phyloP scores from a whole-genome alignment of 2,888 invertebrate species.

The Leptothorax acervorum region DNA sequence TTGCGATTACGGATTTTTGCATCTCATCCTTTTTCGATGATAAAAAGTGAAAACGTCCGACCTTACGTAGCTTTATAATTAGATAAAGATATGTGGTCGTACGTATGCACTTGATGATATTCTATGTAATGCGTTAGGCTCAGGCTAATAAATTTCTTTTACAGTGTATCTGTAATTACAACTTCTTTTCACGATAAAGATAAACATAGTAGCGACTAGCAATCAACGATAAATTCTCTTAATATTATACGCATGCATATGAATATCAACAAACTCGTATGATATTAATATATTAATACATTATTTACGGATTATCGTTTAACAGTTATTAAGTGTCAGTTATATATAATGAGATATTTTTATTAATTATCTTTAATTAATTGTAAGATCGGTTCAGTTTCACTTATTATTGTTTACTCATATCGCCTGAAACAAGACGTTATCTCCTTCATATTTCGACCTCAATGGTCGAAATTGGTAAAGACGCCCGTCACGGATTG shows the following conservation, averaged over 20 bases:
- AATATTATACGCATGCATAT: neutral
- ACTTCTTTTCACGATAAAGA: constrained; percentile 3
- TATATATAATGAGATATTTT: neutral
- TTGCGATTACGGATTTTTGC: neutral
- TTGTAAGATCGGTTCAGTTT: too few species aligned
- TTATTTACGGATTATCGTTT: constrained; percentile 8
- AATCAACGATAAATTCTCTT: neutral
- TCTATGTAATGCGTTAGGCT: neutral
- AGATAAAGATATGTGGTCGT: neutral
- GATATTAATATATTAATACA: neutral
- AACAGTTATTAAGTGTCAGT: neutral
- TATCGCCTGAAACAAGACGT: too few species aligned
- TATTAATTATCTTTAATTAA: neutral
- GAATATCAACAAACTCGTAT: neutral
- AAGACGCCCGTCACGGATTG: too few species aligned
- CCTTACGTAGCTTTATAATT: neutral
- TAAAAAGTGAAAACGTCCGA: neutral
- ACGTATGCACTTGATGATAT: neutral
- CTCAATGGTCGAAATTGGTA: too few species aligned
- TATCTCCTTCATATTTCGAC: too few species aligned
- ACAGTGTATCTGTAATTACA: neutral
- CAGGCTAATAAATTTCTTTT: constrained; percentile 1
- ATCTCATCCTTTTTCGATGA: neutral
- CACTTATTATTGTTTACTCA: too few species aligned
- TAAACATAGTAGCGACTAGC: neutral